phyloP scores from a whole-genome alignment of 1,140 invertebrate genomes.

The Drosophila parvula region DNA sequence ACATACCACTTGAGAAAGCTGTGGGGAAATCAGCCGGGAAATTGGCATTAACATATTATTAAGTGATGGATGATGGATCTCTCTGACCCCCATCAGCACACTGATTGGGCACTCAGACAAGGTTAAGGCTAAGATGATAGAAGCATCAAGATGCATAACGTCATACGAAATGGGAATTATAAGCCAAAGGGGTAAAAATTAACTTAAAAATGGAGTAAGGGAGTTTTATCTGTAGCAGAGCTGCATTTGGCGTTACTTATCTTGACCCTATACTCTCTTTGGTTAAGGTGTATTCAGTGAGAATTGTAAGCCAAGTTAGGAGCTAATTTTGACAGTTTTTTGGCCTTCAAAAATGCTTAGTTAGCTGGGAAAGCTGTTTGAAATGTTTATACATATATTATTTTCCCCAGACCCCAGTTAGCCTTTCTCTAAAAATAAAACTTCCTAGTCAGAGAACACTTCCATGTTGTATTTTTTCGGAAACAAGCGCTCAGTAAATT shows the following conservation, averaged over 20 bases:
- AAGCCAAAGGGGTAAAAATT: too few relatives aligned
- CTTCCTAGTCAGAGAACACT: neutral
- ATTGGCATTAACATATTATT: constrained; percentile 3
- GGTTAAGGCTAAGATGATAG: neutral
- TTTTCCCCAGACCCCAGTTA: neutral
- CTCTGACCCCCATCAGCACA: neutral
- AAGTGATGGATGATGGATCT: neutral
- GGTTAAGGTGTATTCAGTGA: neutral
- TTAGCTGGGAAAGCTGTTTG: too few relatives aligned
- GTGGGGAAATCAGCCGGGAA: neutral
- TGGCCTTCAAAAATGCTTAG: neutral
- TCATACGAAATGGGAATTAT: too few relatives aligned
- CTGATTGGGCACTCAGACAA: neutral
- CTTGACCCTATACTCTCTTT: too few relatives aligned
- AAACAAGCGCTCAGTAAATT: neutral
- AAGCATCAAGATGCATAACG: neutral
- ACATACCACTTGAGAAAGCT: constrained; percentile 7
- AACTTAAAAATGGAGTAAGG: too few relatives aligned
- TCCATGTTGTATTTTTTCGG: neutral
- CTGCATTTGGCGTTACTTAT: too few relatives aligned
- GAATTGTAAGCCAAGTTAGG: neutral
- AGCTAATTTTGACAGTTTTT: neutral
- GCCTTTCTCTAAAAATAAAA: neutral
- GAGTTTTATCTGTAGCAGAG: too few relatives aligned
- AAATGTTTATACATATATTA: too few relatives aligned